These are phyloP conservation scores for Crotophaga sulcirostris DNA, from an alignment of 2,113 vertebrate species.

Conservation along the genomic window DNA sequence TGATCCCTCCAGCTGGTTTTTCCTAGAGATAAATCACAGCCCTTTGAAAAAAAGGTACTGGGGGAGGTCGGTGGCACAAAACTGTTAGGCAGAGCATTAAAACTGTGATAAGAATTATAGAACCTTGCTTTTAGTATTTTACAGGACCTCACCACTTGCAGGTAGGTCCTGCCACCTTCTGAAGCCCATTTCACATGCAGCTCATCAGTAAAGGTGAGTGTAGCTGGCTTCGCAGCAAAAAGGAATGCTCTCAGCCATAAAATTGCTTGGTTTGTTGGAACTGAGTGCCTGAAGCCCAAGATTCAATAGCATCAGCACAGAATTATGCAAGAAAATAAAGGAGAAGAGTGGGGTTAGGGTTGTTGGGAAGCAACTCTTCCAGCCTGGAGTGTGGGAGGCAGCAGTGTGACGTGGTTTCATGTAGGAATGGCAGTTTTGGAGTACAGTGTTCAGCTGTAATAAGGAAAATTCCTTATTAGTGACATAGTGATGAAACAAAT, in stretches of 20 bases:
- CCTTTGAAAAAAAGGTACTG: background rate
- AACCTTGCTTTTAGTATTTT: background rate
- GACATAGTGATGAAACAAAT: slow-evolving; percentile 6
- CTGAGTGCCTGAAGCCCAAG: background rate
- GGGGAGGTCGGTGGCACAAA: background rate
- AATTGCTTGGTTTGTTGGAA: background rate
- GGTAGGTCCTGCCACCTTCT: background rate
- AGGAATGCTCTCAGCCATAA: background rate
- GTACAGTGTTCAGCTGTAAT: background rate
- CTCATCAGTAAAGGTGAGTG: background rate
- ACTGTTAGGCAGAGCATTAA: background rate
- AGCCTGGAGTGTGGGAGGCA: background rate
- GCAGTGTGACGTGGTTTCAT: background rate
- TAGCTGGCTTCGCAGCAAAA: background rate
- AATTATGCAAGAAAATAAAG: background rate
- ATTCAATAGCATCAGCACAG: background rate
- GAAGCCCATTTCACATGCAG: background rate
- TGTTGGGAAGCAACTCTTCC: background rate
- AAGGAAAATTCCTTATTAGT: slow-evolving; percentile 1
- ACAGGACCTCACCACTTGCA: background rate
- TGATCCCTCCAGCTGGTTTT: background rate
- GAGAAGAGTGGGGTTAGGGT: background rate
- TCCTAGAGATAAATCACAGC: background rate
- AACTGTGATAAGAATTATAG: background rate
- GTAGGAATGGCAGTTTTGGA: background rate